Evolutionary conservation across 2,888 invertebrate species (phyloP).

Genomic region (Orthosia gracilis): DNA sequence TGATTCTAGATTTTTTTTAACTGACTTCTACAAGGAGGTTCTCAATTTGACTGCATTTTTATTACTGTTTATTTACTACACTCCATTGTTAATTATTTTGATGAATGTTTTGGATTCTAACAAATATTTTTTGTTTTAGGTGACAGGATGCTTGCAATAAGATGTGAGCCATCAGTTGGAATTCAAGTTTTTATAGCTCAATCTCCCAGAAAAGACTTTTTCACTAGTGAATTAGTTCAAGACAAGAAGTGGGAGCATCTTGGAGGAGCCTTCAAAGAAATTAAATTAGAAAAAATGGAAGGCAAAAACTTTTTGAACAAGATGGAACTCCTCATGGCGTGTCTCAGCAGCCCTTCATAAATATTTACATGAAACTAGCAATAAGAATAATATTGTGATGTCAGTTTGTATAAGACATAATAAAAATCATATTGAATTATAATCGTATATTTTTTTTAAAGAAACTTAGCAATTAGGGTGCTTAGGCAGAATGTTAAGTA

Average conservation of each 20-base stretch:
- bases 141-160: conserved; percentile 96
- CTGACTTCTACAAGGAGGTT: too few species aligned
- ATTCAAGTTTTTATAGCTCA: conserved; percentile 97
- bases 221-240: conserved; percentile 96
- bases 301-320: conserved; percentile 99
- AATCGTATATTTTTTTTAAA: conserved; percentile 83
- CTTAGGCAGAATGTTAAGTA: conserved; percentile 90
- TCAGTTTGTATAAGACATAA: conserved; percentile 60
- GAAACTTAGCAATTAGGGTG: conserved; percentile 87
- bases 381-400: conserved; percentile 69
- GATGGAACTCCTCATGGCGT: conserved; percentile 99
- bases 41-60: too few species aligned
- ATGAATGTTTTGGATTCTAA: conserved; percentile 7
- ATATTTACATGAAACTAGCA: conserved; percentile 63
- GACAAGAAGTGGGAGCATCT: conserved; percentile 98
- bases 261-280: conserved; percentile 97
- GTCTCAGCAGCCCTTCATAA: conserved; percentile 94
- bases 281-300: conserved; percentile 97
- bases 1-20: too few species aligned
- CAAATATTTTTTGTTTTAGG: conserved; percentile 79
- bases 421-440: conserved; percentile 72
- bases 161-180: conserved; percentile 97
- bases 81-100: background rate
- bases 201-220: conserved; percentile 97
- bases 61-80: too few species aligned